Percentiles rank a stretch among this genome's conserved stretches.
These are phyloP conservation scores for Platyrinchus mystaceus DNA, from an alignment of 2,797 vertebrate species.

Conservation along the genomic window DNA sequence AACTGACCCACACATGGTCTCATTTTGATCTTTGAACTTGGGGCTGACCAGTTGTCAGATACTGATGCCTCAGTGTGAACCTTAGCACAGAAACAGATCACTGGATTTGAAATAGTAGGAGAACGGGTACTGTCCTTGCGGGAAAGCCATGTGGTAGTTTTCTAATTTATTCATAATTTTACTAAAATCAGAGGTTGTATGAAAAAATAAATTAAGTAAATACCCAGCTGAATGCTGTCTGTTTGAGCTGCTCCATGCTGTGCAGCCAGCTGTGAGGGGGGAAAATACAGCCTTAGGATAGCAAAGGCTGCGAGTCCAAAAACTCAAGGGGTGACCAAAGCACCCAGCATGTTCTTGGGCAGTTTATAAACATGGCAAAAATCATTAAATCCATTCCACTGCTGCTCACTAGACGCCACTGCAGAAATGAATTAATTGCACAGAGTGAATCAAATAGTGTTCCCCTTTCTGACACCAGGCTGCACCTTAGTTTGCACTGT, in stretches of 20 bases:
- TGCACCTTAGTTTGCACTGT: not conserved
- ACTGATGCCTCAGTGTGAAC: not conserved
- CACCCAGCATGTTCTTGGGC: not conserved
- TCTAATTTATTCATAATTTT: slow-evolving; percentile 35
- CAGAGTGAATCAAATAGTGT: not conserved
- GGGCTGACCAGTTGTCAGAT: not conserved
- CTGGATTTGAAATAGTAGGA: not conserved
- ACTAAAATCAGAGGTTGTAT: not conserved
- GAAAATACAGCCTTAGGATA: not conserved
- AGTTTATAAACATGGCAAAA: slow-evolving; percentile 30
- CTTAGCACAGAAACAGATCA: not conserved
- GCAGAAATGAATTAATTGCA: not conserved
- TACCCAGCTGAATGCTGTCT: slow-evolving; percentile 10
- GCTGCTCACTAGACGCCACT: not conserved
- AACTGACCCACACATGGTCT: not conserved
- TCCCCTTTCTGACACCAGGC: not conserved
- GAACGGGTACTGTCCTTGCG: not conserved
- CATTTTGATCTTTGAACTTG: slow-evolving; percentile 39
- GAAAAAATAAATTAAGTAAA: slow-evolving; percentile 43
- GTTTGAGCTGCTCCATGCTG: not conserved
- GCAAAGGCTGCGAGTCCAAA: not conserved
- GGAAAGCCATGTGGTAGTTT: not conserved
- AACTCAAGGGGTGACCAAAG: not conserved
- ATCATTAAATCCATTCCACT: slow-evolving; percentile 2
- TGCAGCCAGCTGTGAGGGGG: not conserved